Base-by-base conservation (phyloP, 1,140 invertebrate species). In the Bombus fervidus region DNA sequence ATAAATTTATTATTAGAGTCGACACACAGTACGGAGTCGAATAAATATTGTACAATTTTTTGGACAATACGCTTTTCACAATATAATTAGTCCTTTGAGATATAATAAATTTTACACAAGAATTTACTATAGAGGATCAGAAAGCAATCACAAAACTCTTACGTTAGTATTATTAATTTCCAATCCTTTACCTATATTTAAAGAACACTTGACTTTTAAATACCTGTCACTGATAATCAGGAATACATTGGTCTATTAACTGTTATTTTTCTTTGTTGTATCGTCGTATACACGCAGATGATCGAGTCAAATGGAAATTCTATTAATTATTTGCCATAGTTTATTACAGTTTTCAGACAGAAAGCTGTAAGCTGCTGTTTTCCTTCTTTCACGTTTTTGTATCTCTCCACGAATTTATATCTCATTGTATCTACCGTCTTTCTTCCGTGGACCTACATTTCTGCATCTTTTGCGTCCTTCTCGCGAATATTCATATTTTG, bases 401-500 rank as follows among this genome's bases (percentile, higher is more conserved):
- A 6, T 22, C 28, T 37, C 10, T 31, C 59, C 39, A n/a, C 25
- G 43, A 81, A 81, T 71, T 81, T 71, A 81, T 71, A 37, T 34
- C 2, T 34, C 64, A 57, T 81, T 71, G 43, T 71, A 31, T 81
- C 66, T 31, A 25, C 66, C 10, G 12, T n/a, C 34, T 34, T 53
- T 39, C 13, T 53, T 39, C 34, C 47, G 18, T 25, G 15, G 28
- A n/a, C 78, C 78, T 39, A 66, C 59, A 71, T 81, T 81, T 71
- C 78, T 81, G 15, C 15, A 69, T 39, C 43, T 47, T 47, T 57
- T 13, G 4, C 28, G n/a, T 34, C 34, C 25, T 43, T 71, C 41
- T 15, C 34, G 34, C 43, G 78, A 71, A 81, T 81, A 81, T 81
- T 71, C 78, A 71, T 78, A 78, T 69, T 80, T 80, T 81, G 10